Base-by-base conservation (phyloP, 2,888 invertebrate species). In the Rotaria magnacalcarata region DNA sequence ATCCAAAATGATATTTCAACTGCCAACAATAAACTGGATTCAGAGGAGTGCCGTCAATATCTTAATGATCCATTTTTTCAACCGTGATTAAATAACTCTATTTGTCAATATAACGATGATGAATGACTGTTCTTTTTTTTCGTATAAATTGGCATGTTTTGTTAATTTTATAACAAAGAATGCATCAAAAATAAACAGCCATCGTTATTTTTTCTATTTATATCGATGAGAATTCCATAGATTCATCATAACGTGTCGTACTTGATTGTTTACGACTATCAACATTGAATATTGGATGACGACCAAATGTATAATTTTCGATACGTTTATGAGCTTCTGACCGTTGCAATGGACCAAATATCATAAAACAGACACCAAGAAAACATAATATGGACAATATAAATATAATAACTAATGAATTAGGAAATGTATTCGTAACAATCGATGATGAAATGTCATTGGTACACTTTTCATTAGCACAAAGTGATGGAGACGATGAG, bases 331-430 rank as follows among this genome's bases (percentile, higher is more conserved):
- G 14, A 11, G 80, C 80, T 80, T 80, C 80, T 0, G 47, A 47
- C 47, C 80, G 47, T 80, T 80, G 80, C 5, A 80, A 47, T n/a
- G 80, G 80, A n/a, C 80, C 80, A 80, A 80, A 80, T 14, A 80
- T 21, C 80, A 80, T 80, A 14, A 80, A 80, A n/a, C 80, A 80
- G 47, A 80, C 80, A 14, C 80, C 80, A 47, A 47, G n/a, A 2
- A 80, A 0, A 80, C 24, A 80, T 80, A 80, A 80, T 14, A 80
- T 47, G 5, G 80, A 80, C n/a, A 80, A 47, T 14, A 80, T 21
- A 1, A 80, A 47, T 47, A 80, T 80, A 47, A 80, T 80, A 80
- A 80, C 11, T n/a, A 80, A n/a, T 47, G 80, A 80, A 80, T 80
- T 80, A 6, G 80, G 47, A 47, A 80, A 80, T 80, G 14, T 11